Base-by-base conservation (phyloP, 2,797 vertebrate genomes). In the Brachyrhaphis roseni region DNA sequence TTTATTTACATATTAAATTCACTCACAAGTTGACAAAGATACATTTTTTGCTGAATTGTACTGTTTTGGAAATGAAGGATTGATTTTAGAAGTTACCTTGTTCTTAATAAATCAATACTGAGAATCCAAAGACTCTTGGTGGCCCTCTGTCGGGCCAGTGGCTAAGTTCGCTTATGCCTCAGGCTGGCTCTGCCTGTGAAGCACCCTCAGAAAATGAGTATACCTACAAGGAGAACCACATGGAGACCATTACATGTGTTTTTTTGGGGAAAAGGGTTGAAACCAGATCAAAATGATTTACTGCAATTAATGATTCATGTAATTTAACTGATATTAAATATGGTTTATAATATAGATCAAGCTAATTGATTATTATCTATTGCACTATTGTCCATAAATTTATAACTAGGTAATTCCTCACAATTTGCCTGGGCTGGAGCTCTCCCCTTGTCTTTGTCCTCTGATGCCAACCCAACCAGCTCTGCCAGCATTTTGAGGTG, bases 371-470 rank as follows among this genome's bases (percentile, higher is more conserved):
- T 31, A 31, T 28, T 7, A 34, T 36, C 7, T 23, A 41, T 43
- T 43, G 2, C 5, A 23, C 11, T 39, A 39, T 34, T 39, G 20
- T 3, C 31, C 16, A 66, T 66, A 66, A 66, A 36, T 39, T 18
- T 20, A n/a, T 39, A 26, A n/a, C 5, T 55, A 43, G 47, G 5
- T 20, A 31, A 83, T 64, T 6, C 28, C 45, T 46, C 68, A 26
- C 11, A 76, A 73, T 90, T 81, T 34, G 4, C n/a, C 89, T 92
- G 80, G 62, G 80, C 79, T 68, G 57, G 79, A 72, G 80, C 75
- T 80, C 86, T 92, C 70, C 80, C 89, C 86, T 88, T 92, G 82
- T 86, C 85, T 91, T 83, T 90, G 74, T 85, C 70, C 71, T 74
- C 78, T 75, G 75, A n/a, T 43, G 51, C 46, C 43, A 88, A 81